Evolutionary conservation across 30 jellyfish, hydroid and myxozoan species (phyloP), one percentile per base, ranked within the genome.

Genomic region (Aurelia coerulea): DNA sequence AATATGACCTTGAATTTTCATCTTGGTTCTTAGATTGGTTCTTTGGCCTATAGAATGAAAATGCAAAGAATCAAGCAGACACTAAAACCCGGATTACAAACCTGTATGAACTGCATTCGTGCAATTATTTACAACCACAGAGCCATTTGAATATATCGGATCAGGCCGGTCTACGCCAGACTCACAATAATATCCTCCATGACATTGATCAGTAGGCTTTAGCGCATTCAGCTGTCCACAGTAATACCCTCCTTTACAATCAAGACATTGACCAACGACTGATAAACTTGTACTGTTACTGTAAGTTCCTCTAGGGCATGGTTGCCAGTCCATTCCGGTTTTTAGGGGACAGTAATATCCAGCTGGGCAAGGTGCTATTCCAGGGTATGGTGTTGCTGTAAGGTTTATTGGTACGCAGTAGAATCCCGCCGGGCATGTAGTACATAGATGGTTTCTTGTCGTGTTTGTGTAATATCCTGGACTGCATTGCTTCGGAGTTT

Each of bases 251-350:
- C 93, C 94, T 17, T 90, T 91, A 62, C 99, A 95, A 67, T 90
- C 97, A 15, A 67, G 49, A 77, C 99, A 95, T 79, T 95, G 97
- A 18, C 62, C 73, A 4, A 31, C 77, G 70, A 41, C 54, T 11
- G 97, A 87, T 39, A 95, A 54, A 11, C 99, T 98, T 5, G 98
- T 80, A 39, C 34, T 76, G 76, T 95, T 95, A 65, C 99, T 95
- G 84, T 85, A 95, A 8, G 99, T 95, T 35, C 99, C 99, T 23
- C 90, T 76, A 18, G 98, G 98, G 77, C 99, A 95, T 13, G 99
- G 92, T 73, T 77, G 86, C 99, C 99, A 95, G 72, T 95, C 62
- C 51, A 90, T 79, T 8, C 99, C 99, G 53, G 98, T 95, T 50
- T 60, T 60, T 10, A 65, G 65, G 5, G 99, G 99, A 82, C 99